Evolutionary conservation across 2,113 vertebrate species (phyloP).

Genomic region (Oriolus oriolus): DNA sequence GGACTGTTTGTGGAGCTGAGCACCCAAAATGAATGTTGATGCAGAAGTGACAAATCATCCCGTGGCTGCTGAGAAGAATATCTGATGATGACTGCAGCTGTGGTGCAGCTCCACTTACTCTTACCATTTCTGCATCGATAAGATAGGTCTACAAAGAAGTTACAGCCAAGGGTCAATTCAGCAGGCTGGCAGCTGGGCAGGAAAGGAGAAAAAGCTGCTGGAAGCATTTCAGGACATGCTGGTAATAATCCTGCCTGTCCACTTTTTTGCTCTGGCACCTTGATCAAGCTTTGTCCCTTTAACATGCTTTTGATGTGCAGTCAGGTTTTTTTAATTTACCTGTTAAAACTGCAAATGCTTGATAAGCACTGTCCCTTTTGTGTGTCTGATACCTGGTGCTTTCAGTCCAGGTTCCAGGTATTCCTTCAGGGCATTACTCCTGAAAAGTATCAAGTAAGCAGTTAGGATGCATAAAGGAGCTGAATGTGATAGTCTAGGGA

Average conservation of each 20-base stretch:
- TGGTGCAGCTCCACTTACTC: background rate
- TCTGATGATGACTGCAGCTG: conserved; percentile 24
- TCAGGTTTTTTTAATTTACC: background rate
- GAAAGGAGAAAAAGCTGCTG: background rate
- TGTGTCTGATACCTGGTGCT: background rate
- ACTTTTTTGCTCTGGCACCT: background rate
- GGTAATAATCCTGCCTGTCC: background rate
- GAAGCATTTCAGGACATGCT: background rate
- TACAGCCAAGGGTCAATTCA: background rate
- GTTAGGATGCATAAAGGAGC: background rate
- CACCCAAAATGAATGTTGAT: background rate
- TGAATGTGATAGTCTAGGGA: background rate
- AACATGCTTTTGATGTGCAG: background rate
- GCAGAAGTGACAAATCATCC: conserved; percentile 14
- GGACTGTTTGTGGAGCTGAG: background rate
- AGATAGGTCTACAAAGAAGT: background rate
- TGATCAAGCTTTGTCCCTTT: background rate
- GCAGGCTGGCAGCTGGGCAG: background rate
- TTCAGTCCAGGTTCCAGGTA: background rate
- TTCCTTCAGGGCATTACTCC: background rate
- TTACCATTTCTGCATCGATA: background rate
- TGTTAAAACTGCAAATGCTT: background rate
- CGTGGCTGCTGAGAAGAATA: background rate
- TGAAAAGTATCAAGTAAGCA: background rate
- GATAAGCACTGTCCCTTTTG: background rate